phyloP scores from a whole-genome alignment of 2,113 vertebrate species.

The Clarias macrocephalus region DNA sequence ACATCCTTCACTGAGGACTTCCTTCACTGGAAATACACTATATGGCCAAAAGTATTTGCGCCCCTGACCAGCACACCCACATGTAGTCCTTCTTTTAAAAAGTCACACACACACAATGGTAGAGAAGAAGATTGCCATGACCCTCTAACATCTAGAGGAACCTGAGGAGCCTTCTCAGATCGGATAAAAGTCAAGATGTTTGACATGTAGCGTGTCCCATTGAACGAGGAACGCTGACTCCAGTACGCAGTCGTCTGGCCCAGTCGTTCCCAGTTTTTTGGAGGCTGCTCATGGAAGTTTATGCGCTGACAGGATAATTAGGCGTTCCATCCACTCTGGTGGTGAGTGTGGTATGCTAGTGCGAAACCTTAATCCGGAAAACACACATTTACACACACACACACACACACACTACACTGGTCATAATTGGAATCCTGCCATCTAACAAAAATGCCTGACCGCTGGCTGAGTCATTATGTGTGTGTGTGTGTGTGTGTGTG shows the following conservation, averaged over 20 bases:
- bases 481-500: conserved; percentile 17
- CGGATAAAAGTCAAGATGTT: not conserved
- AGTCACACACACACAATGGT: not conserved
- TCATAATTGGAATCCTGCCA: conserved; percentile 2
- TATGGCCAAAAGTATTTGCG: no score
- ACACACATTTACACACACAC: not conserved
- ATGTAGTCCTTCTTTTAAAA: no score
- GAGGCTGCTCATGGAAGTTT: not conserved
- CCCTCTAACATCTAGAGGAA: not conserved
- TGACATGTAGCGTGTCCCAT: not conserved
- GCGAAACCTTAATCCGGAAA: not conserved
- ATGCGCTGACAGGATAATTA: conserved; percentile 14
- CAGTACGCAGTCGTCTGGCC: not conserved
- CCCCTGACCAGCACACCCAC: no score
- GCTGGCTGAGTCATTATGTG: not conserved
- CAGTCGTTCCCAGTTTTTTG: not conserved
- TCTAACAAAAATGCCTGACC: conserved; percentile 1
- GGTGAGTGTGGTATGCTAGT: not conserved
- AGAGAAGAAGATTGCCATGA: no score
- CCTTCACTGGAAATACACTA: no score
- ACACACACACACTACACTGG: not conserved
- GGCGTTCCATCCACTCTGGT: not conserved
- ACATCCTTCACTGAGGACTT: no score
- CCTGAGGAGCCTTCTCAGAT: not conserved
- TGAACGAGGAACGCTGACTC: not conserved